phyloP scores from a whole-genome alignment of 2,113 vertebrate genomes.

The Boulengeromyrus knoepffleri region DNA sequence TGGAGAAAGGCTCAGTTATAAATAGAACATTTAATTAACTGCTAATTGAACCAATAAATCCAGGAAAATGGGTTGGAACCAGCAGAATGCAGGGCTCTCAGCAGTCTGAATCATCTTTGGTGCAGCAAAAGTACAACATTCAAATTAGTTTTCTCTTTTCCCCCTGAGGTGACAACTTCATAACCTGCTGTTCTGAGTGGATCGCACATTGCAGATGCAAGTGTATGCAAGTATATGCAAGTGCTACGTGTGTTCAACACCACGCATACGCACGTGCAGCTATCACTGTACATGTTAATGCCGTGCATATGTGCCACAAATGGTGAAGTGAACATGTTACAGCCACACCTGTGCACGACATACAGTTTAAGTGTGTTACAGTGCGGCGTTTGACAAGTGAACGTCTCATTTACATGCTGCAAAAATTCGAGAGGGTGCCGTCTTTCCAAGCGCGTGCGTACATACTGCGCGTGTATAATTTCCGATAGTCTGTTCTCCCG shows the following conservation, averaged over 20 bases:
- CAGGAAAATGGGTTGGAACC: neutral
- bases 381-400: neutral
- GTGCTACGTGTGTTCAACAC: neutral
- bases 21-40: conserved; percentile 1
- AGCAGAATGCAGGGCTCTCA: neutral
- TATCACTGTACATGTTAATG: neutral
- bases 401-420: neutral
- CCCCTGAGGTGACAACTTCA: neutral
- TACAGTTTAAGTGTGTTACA: neutral
- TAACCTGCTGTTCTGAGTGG: neutral
- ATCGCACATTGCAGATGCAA: neutral
- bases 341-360: neutral
- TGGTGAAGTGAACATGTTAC: neutral
- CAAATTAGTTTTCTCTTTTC: neutral
- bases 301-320: neutral
- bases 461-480: conserved; percentile 87
- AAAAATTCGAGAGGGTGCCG: neutral
- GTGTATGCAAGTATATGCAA: neutral
- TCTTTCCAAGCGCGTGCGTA: conserved; percentile 47
- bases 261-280: neutral
- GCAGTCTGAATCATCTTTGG: neutral
- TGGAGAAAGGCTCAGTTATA: neutral
- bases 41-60: neutral
- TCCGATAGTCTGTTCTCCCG: conserved; percentile 87
- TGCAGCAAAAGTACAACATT: neutral